Evolutionary conservation across 2,888 invertebrate species (phyloP).

Genomic region (Sepioteuthis lessoniana): DNA sequence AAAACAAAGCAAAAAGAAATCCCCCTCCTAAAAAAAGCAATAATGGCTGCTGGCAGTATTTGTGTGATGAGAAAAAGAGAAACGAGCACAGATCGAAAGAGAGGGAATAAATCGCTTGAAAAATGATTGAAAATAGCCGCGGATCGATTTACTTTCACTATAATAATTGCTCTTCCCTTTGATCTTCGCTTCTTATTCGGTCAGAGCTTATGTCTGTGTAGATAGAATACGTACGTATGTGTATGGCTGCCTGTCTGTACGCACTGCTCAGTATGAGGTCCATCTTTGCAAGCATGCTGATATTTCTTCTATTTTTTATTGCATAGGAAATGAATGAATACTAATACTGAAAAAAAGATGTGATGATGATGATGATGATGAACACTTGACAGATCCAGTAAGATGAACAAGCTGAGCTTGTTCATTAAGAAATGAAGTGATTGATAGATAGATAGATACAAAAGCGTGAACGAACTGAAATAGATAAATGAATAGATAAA

Average conservation of each 20-base stretch:
- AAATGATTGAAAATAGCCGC: conserved; percentile 13
- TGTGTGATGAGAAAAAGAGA: background rate
- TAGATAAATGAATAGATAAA: no score
- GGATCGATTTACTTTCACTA: background rate
- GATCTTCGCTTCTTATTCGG: background rate
- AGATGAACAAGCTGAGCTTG: no score
- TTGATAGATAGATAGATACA: no score
- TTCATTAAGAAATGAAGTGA: no score
- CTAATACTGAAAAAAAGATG: no score
- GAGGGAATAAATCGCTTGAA: background rate
- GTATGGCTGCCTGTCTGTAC: background rate
- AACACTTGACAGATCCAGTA: no score
- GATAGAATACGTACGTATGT: background rate
- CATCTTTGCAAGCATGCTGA: background rate
- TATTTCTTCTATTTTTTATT: no score
- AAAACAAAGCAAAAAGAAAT: background rate
- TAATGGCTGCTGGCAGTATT: background rate
- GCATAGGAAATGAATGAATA: no score
- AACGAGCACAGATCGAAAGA: background rate
- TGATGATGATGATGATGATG: no score
- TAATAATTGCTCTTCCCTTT: conserved; percentile 1
- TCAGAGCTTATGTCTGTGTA: background rate
- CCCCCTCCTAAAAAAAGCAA: no score
- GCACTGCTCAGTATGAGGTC: background rate
- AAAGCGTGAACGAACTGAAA: no score